A percentile compares a stretch with the other conserved stretches of the same genome.
Conservation (phyloP, 1,140 invertebrate species). For the Scaptodrosophila lebanonensis region DNA sequence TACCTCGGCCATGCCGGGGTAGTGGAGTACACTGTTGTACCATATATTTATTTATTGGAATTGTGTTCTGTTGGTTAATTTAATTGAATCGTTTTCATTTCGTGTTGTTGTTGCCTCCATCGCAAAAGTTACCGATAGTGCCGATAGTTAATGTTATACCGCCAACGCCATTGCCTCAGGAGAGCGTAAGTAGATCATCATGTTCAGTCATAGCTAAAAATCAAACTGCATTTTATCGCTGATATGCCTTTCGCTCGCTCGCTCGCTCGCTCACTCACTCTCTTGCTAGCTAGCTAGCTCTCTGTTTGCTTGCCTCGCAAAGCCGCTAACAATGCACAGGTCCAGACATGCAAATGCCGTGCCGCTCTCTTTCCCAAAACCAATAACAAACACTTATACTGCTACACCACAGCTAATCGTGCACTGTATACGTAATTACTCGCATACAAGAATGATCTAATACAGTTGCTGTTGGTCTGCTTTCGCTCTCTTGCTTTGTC, state of each 20-base stretch:
- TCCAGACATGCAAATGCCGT: too few species aligned
- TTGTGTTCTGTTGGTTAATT: constrained; percentile 30
- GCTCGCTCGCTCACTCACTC: constrained; percentile 11
- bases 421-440: too few species aligned
- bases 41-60: constrained; percentile 8
- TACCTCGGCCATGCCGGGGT: constrained; percentile 15
- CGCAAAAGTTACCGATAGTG: constrained; percentile 65
- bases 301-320: constrained; percentile 45
- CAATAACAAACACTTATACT: too few species aligned
- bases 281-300: too few species aligned
- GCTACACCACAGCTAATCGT: too few species aligned
- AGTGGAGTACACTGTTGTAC: constrained; percentile 33
- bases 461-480: neutral
- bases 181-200: constrained; percentile 61
- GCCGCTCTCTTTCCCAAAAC: too few species aligned
- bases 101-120: constrained; percentile 46
- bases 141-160: constrained; percentile 68
- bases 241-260: constrained; percentile 14
- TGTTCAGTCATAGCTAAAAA: constrained; percentile 20
- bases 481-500: neutral
- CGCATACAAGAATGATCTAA: too few species aligned
- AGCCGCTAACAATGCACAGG: neutral
- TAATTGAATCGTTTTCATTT: constrained; percentile 66
- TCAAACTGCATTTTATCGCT: too few species aligned
- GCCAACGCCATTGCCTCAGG: constrained; percentile 67